Evolutionary conservation across 2,888 invertebrate genomes (phyloP), one percentile per base, ranked within the genome.

Genomic region (Microctonus hyperodae): DNA sequence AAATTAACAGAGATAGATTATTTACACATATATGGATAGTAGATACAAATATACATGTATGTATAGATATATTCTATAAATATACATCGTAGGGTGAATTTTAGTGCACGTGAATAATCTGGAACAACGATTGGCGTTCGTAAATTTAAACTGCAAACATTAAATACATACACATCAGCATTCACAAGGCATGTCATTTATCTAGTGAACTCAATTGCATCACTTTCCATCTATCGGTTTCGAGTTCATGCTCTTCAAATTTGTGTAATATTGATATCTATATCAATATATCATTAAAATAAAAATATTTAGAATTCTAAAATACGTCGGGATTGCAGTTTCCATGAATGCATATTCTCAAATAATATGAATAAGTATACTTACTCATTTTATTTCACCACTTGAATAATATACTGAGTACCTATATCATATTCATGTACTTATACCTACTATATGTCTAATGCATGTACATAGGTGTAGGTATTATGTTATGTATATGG

Each of bases 101-200:
- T n/a, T 20, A 50, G 56, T 31, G 20, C 50, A 28, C 56, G 10
- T 13, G 53, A 67, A 63, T 67, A 63, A 67, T 63, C 51, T 31
- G 22, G 40, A 48, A 53, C 25, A 60, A 67, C 50, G 62, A 62
- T 62, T 67, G 57, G 23, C 62, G 22, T 66, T 48, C 53, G 53
- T 44, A 67, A 67, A 62, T 63, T 67, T 62, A 23, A 23, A 37
- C 25, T 31, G 55, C 20, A 50, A 67, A 58, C 57, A 9, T 16
- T n/a, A 35, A 31, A 28, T 7, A 33, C 22, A 25, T 51, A 22
- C 22, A 62, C 16, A 37, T 20, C 9, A 13, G 22, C 35, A 53
- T 33, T 22, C 25, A 51, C 22, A 9, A 16, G 11, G 20, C 13
- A 33, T 44, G 7, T 11, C n/a, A 31, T 48, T 35, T 35, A 33